A percentile compares a stretch with the other conserved stretches of the same genome.
These are phyloP conservation scores for Phrynocephalus forsythii DNA, from an alignment of 2,797 vertebrate species.

Conservation along the genomic window DNA sequence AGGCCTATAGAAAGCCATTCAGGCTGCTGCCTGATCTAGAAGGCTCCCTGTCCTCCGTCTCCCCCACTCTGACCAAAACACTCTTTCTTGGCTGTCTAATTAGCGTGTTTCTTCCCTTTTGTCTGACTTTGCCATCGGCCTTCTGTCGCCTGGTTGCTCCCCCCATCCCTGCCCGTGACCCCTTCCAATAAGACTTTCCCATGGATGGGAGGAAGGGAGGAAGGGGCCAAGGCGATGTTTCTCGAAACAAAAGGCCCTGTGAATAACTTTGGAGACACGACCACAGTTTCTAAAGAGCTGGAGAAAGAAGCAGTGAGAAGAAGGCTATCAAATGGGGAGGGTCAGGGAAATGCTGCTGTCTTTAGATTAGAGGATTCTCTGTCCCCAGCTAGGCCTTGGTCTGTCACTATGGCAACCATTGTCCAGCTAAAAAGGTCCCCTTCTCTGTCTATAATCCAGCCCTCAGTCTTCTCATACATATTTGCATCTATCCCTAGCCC, in stretches of 20 bases:
- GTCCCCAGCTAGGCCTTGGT: conserved; percentile 50
- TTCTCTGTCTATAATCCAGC: conserved; percentile 12
- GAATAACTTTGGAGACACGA: conserved; percentile 72
- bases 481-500: not conserved
- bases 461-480: not conserved
- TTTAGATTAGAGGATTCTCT: conserved; percentile 49
- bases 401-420: conserved; percentile 70
- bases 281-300: conserved; percentile 68
- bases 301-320: conserved; percentile 51
- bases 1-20: conserved; percentile 62
- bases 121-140: conserved; percentile 69
- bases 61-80: conserved; percentile 26
- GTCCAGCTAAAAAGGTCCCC: conserved; percentile 44
- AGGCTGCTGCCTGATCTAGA: conserved; percentile 38
- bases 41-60: conserved; percentile 42
- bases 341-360: conserved; percentile 30
- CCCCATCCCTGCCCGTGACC: conserved; percentile 64
- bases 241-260: conserved; percentile 69
- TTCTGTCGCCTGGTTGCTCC: conserved; percentile 66
- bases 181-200: conserved; percentile 75
- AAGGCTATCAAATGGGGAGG: conserved; percentile 3
- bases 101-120: conserved; percentile 69
- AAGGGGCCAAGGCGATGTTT: conserved; percentile 43
- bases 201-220: conserved; percentile 67
- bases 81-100: conserved; percentile 68